A percentile compares a stretch with the other conserved stretches of the same genome.
Evolutionary conservation across 2,113 vertebrate species (phyloP).

Genomic region (Harpagus bidentatus): DNA sequence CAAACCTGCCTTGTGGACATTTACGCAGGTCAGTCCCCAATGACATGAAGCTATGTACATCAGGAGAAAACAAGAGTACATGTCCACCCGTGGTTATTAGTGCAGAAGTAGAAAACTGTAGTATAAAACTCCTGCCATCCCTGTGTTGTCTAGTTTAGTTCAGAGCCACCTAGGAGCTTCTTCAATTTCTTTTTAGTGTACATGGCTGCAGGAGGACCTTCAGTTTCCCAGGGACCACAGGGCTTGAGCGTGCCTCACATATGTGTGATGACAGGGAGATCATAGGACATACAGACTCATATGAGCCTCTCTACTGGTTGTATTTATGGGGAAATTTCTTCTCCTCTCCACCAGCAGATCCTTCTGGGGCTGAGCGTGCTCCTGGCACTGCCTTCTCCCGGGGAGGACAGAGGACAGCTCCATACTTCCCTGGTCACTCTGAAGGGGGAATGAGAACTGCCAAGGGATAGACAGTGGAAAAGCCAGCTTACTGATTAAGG

Average conservation of each 20-base stretch:
- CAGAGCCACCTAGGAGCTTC: background rate
- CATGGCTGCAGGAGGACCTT: background rate
- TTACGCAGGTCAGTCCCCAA: background rate
- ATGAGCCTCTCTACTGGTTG: background rate
- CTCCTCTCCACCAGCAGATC: background rate
- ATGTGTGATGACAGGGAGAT: background rate
- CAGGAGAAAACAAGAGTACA: background rate
- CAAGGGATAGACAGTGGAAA: background rate
- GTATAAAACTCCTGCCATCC: background rate
- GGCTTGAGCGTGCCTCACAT: rapidly evolving
- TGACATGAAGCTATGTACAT: background rate
- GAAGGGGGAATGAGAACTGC: background rate
- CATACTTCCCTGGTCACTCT: background rate
- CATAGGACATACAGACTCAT: background rate
- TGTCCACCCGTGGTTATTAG: background rate
- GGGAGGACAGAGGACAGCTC: background rate
- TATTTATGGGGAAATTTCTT: background rate
- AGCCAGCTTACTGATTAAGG: background rate
- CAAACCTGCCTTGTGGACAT: background rate
- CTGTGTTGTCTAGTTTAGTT: background rate
- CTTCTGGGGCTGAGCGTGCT: background rate
- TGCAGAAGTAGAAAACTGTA: background rate
- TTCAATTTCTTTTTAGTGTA: background rate
- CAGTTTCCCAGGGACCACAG: background rate
- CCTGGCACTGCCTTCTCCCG: background rate